These are phyloP conservation scores for Macroramphosus scolopax DNA, from an alignment of 2,797 vertebrate genomes.

Conservation along the genomic window DNA sequence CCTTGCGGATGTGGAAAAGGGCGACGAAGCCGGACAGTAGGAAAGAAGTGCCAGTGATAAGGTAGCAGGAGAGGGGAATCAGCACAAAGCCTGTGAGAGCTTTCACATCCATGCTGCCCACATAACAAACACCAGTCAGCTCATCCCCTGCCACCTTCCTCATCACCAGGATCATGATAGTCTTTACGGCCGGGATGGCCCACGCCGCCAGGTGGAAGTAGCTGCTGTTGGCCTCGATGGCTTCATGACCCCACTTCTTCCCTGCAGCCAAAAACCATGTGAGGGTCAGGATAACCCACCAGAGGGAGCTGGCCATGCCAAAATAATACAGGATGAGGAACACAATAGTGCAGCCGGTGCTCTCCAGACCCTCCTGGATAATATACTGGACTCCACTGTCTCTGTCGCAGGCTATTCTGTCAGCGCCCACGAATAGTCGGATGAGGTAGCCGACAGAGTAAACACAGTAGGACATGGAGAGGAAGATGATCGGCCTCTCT, in stretches of 20 bases:
- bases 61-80: constrained; percentile 92
- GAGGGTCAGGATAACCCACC: constrained; percentile 97
- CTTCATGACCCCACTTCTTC: constrained; percentile 98
- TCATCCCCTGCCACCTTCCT: constrained; percentile 96
- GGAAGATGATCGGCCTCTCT: constrained; percentile 96
- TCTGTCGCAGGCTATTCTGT: constrained; percentile 92
- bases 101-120: constrained; percentile 95
- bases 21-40: constrained; percentile 95
- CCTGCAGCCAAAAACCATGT: constrained; percentile 98
- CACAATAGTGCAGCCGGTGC: constrained; percentile 96
- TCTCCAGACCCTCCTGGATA: constrained; percentile 97
- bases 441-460: constrained; percentile 96
- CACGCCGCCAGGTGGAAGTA: constrained; percentile 97
- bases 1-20: constrained; percentile 94
- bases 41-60: constrained; percentile 93
- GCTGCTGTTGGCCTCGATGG: constrained; percentile 97
- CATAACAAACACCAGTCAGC: constrained; percentile 94
- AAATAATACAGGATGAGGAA: constrained; percentile 98
- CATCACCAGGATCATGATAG: constrained; percentile 95
- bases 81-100: constrained; percentile 95
- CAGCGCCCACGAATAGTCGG: constrained; percentile 93
- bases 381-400: constrained; percentile 94
- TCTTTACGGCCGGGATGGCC: constrained; percentile 95
- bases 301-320: constrained; percentile 97
- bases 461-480: constrained; percentile 98